These are phyloP conservation scores for Dermochelys coriacea DNA, from an alignment of 2,797 vertebrate species.

Conservation along the genomic window DNA sequence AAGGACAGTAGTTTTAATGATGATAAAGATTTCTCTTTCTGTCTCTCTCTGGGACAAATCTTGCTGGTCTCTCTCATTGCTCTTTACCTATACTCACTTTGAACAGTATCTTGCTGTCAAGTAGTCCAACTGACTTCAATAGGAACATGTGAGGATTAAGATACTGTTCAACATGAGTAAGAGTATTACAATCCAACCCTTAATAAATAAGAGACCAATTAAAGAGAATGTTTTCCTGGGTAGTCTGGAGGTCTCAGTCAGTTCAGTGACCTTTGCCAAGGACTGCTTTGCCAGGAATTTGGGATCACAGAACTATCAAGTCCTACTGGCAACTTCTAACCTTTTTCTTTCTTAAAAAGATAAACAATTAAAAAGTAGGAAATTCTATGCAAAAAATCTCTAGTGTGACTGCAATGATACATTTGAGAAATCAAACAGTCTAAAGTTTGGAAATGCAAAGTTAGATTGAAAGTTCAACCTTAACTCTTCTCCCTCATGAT, in stretches of 20 bases:
- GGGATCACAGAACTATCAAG: neutral
- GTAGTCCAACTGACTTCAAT: neutral
- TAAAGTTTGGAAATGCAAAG: neutral
- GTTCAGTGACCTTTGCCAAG: neutral
- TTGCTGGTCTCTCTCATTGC: neutral
- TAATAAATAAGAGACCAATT: neutral
- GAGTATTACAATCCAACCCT: neutral
- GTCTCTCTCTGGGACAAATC: neutral
- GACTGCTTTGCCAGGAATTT: fast-evolving
- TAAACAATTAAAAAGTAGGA: neutral
- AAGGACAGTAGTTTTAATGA: neutral
- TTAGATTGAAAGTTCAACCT: neutral
- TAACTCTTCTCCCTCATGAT: neutral
- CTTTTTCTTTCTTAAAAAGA: neutral
- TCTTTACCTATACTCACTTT: neutral
- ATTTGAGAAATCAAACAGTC: neutral
- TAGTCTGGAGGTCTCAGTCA: neutral
- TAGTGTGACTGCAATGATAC: neutral
- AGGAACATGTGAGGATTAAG: neutral
- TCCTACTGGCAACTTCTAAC: neutral
- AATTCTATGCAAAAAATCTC: neutral
- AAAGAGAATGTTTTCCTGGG: neutral
- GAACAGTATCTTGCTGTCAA: neutral
- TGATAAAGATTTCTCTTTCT: neutral
- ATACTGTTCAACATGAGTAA: neutral